Conservation (phyloP, 2,888 invertebrate species). For the Rhaphigaster nebulosa region DNA sequence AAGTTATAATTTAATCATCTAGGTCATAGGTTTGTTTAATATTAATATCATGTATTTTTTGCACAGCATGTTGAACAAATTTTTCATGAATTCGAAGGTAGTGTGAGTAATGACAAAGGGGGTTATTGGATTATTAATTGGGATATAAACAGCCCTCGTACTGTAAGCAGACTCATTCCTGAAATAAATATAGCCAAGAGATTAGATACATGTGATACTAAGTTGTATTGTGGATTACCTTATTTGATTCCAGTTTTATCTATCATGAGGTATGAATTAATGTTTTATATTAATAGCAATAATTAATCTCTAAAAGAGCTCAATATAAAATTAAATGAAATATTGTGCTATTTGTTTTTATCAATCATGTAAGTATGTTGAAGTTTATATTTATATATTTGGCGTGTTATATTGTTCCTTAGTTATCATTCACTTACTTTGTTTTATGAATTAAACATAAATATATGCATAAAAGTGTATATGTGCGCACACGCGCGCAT, state of each 20-base stretch:
- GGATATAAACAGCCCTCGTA: slow-evolving; percentile 80
- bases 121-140: slow-evolving; percentile 82
- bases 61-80: slow-evolving; percentile 76
- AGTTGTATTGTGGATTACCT: slow-evolving; percentile 84
- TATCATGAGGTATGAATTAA: slow-evolving; percentile 74
- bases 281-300: background rate
- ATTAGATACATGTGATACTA: slow-evolving; percentile 73
- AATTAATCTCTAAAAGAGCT: too few relatives aligned
- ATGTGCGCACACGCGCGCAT: too few relatives aligned
- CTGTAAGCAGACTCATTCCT: slow-evolving; percentile 71
- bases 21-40: background rate
- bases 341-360: background rate
- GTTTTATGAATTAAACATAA: too few relatives aligned
- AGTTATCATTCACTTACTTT: too few relatives aligned
- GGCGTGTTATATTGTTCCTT: too few relatives aligned
- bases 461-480: too few relatives aligned
- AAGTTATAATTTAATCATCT: background rate
- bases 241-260: slow-evolving; percentile 82
- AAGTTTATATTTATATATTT: too few relatives aligned
- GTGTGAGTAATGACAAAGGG: slow-evolving; percentile 70
- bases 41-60: slow-evolving; percentile 57
- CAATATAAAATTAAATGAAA: background rate
- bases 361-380: background rate
- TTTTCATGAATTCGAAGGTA: slow-evolving; percentile 72
- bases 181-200: slow-evolving; percentile 71